These are phyloP conservation scores for Amblyraja radiata DNA, from an alignment of 2,797 vertebrate species.

Conservation along the genomic window DNA sequence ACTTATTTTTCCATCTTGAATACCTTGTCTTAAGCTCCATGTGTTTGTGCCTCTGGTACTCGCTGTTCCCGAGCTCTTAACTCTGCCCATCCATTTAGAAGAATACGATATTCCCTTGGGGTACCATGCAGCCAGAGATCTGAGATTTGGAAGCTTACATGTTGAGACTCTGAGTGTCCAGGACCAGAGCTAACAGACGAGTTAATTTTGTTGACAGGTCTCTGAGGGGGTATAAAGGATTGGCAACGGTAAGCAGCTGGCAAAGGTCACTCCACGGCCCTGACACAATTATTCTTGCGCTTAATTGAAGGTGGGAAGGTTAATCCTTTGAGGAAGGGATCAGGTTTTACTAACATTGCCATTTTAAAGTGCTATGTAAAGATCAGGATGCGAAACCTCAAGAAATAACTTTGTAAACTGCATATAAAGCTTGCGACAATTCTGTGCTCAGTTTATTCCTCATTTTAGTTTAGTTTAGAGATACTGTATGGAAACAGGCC, in stretches of 20 bases:
- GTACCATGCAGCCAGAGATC: background rate
- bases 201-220: background rate
- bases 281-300: background rate
- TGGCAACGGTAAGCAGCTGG: background rate
- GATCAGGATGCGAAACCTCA: background rate
- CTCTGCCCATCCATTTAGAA: background rate
- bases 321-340: constrained; percentile 14
- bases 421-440: background rate
- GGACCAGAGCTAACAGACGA: background rate
- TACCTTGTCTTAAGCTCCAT: background rate
- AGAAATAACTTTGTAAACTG: background rate
- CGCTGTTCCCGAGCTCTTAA: background rate
- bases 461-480: too few relatives aligned
- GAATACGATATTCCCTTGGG: background rate
- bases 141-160: background rate
- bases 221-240: background rate
- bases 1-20: background rate
- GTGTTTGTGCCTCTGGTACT: background rate
- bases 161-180: background rate
- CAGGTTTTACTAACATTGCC: background rate
- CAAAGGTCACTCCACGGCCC: background rate
- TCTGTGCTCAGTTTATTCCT: background rate
- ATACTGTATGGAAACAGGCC: too few relatives aligned
- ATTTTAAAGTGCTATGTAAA: background rate
- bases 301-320: background rate